phyloP scores from a whole-genome alignment of 2,888 invertebrate genomes.

The Pollenia angustigena region DNA sequence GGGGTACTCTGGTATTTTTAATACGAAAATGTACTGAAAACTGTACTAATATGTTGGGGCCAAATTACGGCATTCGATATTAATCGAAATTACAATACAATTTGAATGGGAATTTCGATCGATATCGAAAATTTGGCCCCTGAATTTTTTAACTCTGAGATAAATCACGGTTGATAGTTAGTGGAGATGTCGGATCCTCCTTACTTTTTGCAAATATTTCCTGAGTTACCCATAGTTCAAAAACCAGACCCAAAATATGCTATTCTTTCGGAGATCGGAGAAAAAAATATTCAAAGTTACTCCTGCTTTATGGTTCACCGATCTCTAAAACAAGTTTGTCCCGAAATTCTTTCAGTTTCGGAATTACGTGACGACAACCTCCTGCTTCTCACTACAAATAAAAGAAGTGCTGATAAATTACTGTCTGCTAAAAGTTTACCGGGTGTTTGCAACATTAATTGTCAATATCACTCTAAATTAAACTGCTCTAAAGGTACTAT shows the following conservation, averaged over 20 bases:
- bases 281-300: too few relatives aligned
- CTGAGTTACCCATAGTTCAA: neutral
- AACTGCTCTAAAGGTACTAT: neutral
- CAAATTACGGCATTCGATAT: too few relatives aligned
- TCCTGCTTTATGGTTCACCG: too few relatives aligned
- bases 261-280: neutral
- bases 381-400: neutral
- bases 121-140: too few relatives aligned
- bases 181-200: too few relatives aligned
- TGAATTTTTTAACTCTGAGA: too few relatives aligned
- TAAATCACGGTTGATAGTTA: too few relatives aligned
- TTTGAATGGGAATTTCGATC: too few relatives aligned
- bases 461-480: neutral
- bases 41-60: too few relatives aligned
- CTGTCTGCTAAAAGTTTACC: neutral
- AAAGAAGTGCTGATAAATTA: conserved; percentile 9
- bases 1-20: too few relatives aligned
- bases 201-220: neutral
- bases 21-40: too few relatives aligned
- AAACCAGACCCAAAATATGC: conserved; percentile 14
- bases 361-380: conserved; percentile 10
- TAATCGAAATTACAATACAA: too few relatives aligned
- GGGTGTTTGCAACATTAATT: neutral
- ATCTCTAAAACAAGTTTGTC: neutral
- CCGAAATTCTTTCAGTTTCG: neutral